Percentiles rank a stretch among this genome's conserved stretches.
These are phyloP conservation scores for Melitaea cinxia DNA, from an alignment of 1,140 invertebrate genomes.

Conservation along the genomic window DNA sequence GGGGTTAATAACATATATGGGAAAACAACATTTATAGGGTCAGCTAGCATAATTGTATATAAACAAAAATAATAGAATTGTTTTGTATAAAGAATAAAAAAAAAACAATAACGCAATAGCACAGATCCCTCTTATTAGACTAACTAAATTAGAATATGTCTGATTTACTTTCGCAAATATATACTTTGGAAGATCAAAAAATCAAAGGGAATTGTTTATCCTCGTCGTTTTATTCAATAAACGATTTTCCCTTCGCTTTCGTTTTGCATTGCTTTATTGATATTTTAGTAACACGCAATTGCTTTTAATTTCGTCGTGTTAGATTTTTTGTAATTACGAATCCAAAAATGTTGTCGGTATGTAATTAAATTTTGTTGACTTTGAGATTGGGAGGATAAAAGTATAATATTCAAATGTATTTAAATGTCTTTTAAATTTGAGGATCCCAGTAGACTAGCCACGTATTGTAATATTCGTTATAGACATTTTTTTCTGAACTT, in stretches of 20 bases:
- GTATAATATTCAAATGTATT: not conserved
- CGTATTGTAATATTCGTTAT: no score
- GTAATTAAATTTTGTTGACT: not conserved
- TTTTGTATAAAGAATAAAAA: no score
- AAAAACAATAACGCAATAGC: no score
- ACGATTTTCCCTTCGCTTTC: constrained; percentile 8
- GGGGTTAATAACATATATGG: no score
- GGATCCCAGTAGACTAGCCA: no score
- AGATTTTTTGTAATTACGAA: constrained; percentile 4
- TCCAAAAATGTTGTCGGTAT: constrained; percentile 1
- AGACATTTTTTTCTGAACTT: no score
- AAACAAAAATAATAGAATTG: no score
- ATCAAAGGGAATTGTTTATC: constrained; percentile 23
- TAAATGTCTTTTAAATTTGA: no score
- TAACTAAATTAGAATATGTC: constrained; percentile 1
- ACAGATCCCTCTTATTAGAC: not conserved
- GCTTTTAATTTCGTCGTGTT: constrained; percentile 8
- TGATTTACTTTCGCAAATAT: not conserved
- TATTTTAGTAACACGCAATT: constrained; percentile 14
- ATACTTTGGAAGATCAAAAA: constrained; percentile 2
- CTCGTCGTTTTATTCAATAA: constrained; percentile 25
- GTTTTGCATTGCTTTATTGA: constrained; percentile 8
- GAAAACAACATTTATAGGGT: no score
- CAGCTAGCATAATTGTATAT: no score
- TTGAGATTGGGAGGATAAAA: not conserved